These are phyloP conservation scores for Boulengerochromis microlepis DNA, from an alignment of 2,113 vertebrate species.

Conservation along the genomic window DNA sequence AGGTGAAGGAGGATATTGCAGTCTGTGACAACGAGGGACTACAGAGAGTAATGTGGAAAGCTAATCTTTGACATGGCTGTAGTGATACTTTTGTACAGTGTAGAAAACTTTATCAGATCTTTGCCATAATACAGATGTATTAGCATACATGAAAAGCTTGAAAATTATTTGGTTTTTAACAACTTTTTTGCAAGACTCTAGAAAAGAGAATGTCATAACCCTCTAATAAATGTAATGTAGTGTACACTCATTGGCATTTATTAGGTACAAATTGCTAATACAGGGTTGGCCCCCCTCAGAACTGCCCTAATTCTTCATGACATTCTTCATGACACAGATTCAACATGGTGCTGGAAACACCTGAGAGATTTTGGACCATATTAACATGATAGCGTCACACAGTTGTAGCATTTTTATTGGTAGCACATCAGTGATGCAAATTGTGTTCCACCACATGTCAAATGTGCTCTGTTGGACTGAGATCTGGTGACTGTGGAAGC, in stretches of 20 bases:
- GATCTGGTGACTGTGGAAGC: not conserved
- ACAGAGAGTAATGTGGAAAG: not conserved
- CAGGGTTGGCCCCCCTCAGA: not conserved
- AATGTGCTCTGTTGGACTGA: not conserved
- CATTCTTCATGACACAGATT: not conserved
- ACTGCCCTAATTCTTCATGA: not conserved
- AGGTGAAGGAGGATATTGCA: constrained; percentile 10
- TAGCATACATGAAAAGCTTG: not conserved
- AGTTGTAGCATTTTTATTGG: not conserved
- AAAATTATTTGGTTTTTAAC: not conserved
- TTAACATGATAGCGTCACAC: not conserved
- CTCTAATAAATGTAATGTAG: not conserved
- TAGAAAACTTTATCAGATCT: not conserved
- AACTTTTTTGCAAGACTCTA: not conserved
- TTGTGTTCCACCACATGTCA: not conserved
- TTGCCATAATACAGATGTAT: not conserved
- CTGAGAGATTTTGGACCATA: not conserved
- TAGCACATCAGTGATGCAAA: not conserved
- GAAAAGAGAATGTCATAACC: not conserved
- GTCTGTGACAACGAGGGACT: not conserved
- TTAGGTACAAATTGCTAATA: not conserved
- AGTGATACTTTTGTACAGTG: not conserved
- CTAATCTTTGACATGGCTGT: not conserved
- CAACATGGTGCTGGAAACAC: not conserved
- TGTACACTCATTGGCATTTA: not conserved